Evolutionary conservation across 2,113 vertebrate genomes (phyloP).

Genomic region (Grammomys dolichurus): DNA sequence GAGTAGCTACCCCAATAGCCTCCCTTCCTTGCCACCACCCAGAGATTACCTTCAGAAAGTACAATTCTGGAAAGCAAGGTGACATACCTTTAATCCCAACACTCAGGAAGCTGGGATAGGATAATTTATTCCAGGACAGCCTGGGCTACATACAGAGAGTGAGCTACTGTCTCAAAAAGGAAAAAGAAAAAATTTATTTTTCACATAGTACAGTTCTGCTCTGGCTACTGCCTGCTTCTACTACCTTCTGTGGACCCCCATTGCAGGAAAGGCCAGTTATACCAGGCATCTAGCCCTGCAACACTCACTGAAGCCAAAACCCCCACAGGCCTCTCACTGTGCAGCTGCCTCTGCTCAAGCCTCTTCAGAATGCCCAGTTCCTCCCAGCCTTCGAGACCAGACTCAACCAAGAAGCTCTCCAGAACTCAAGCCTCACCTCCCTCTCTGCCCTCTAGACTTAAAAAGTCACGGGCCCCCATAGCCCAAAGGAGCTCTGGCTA

Average conservation of each 20-base stretch:
- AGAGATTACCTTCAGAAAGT: neutral
- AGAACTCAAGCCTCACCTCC: neutral
- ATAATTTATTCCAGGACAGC: neutral
- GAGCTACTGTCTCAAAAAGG: neutral
- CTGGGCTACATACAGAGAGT: neutral
- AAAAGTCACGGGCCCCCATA: accelerated
- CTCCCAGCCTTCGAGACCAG: neutral
- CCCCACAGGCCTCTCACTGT: neutral
- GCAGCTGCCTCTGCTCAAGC: neutral
- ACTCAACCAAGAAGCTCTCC: neutral
- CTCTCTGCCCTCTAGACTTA: neutral
- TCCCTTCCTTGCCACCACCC: neutral
- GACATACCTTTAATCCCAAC: neutral
- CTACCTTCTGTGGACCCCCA: neutral
- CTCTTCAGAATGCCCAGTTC: neutral
- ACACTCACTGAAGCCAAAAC: neutral
- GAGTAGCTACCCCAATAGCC: neutral
- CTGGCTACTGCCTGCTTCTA: neutral
- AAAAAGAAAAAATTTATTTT: too few relatives aligned
- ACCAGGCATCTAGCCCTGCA: neutral
- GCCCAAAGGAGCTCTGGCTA: too few relatives aligned
- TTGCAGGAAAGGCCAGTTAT: neutral
- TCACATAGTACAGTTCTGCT: neutral
- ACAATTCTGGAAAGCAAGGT: neutral
- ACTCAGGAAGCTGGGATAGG: neutral